Evolutionary conservation across 2,888 invertebrate species (phyloP).

Genomic region (Cordilura impudica): DNA sequence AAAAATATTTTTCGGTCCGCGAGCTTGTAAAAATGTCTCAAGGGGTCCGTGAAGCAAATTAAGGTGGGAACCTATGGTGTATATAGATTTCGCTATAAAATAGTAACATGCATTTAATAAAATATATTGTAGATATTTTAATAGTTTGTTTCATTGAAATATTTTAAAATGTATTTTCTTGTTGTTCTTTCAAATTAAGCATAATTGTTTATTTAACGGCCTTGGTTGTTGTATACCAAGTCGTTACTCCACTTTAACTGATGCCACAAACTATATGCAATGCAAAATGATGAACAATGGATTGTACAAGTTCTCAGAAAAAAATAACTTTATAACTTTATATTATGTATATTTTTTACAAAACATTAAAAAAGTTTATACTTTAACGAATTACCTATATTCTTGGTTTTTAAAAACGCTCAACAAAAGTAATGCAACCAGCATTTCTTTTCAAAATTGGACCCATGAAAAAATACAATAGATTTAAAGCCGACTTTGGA

Average conservation of each 20-base stretch:
- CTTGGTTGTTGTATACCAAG: background rate
- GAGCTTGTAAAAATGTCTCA: no score
- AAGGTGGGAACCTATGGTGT: no score
- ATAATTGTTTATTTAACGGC: background rate
- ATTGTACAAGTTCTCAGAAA: background rate
- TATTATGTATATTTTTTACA: background rate
- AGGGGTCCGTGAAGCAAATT: no score
- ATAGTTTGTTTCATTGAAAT: no score
- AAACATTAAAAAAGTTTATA: background rate
- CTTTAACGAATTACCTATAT: background rate
- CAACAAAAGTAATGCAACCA: background rate
- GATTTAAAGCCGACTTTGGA: no score
- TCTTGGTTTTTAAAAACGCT: background rate
- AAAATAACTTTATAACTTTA: background rate
- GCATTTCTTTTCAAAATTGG: no score
- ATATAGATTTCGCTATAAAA: no score
- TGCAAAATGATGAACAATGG: background rate
- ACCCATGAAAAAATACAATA: no score
- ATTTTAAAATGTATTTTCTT: no score
- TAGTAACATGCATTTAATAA: no score
- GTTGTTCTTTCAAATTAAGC: background rate
- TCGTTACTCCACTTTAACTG: background rate
- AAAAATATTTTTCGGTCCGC: no score
- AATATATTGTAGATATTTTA: no score
- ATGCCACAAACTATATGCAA: background rate